These are phyloP conservation scores for Drosophila albomicans DNA, from an alignment of 1,140 invertebrate genomes.

Conservation along the genomic window DNA sequence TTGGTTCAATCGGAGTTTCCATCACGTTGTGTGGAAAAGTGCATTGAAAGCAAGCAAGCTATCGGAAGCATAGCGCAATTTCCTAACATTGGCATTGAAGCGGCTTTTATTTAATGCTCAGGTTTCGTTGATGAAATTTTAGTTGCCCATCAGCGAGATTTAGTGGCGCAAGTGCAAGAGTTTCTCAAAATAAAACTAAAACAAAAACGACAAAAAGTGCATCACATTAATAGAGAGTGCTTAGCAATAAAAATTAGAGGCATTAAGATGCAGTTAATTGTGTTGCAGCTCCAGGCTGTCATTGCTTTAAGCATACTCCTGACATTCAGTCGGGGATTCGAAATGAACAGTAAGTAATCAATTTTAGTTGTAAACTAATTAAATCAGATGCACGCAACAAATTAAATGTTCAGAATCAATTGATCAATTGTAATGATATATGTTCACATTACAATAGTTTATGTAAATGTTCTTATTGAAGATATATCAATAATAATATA, in stretches of 20 bases:
- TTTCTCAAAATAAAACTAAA: slow-evolving; percentile 21
- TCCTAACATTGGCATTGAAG: slow-evolving; percentile 76
- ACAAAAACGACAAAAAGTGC: slow-evolving; percentile 30
- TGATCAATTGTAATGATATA: background rate
- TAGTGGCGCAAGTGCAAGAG: slow-evolving; percentile 69
- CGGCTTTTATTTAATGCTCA: slow-evolving; percentile 46
- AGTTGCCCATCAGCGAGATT: slow-evolving; percentile 44
- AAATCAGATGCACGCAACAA: too few relatives aligned
- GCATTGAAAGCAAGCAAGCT: slow-evolving; percentile 48
- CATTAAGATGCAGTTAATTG: slow-evolving; percentile 32
- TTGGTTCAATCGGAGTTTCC: slow-evolving; percentile 19
- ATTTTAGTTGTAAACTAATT: background rate
- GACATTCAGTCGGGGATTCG: slow-evolving; percentile 49
- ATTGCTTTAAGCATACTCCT: slow-evolving; percentile 50
- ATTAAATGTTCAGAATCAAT: too few relatives aligned
- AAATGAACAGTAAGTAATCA: slow-evolving; percentile 79
- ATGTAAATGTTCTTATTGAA: too few relatives aligned
- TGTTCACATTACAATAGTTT: too few relatives aligned
- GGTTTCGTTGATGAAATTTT: slow-evolving; percentile 68
- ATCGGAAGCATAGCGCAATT: slow-evolving; percentile 62
- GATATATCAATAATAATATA: too few relatives aligned
- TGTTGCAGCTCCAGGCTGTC: slow-evolving; percentile 41
- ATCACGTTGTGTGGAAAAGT: slow-evolving; percentile 36
- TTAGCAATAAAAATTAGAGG: background rate
- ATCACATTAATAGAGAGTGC: slow-evolving; percentile 19